Evolutionary conservation across 1,140 invertebrate species (phyloP).

Genomic region (Myzus persicae): DNA sequence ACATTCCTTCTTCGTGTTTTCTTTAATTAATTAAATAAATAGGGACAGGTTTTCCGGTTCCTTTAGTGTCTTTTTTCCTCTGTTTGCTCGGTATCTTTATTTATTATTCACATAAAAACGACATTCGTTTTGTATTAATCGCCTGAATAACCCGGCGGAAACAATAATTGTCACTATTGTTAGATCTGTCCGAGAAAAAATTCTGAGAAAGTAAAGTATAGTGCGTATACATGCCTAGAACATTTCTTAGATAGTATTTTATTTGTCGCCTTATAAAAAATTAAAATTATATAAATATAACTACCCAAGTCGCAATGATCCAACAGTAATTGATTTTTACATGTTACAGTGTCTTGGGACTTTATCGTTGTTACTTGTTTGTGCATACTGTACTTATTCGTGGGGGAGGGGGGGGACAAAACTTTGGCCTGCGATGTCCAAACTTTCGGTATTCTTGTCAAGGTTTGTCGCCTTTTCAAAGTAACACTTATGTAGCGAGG

Average conservation of each 20-base stretch:
- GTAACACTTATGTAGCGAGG: not conserved
- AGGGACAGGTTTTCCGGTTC: not conserved
- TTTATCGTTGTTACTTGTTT: not conserved
- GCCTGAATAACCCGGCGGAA: not conserved
- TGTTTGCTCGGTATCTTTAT: not conserved
- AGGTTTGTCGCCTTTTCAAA: constrained; percentile 16
- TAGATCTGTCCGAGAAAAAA: not conserved
- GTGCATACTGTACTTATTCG: not conserved
- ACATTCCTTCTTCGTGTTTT: not conserved
- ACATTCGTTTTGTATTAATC: constrained; percentile 5
- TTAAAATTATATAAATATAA: not conserved
- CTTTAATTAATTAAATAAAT: constrained; percentile 47
- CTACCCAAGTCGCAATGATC: not conserved
- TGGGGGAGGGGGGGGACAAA: too few species aligned
- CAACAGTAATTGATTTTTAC: not conserved
- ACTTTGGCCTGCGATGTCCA: not conserved
- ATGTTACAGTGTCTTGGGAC: not conserved
- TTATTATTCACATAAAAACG: not conserved
- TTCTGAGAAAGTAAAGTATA: not conserved
- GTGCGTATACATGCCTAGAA: too few species aligned
- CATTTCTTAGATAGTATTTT: not conserved
- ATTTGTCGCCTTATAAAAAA: not conserved
- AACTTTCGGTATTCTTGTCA: not conserved
- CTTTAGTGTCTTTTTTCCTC: not conserved
- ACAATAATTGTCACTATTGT: not conserved